Conservation (phyloP, 2,113 vertebrate genomes). For the Eudyptes chrysolophus region DNA sequence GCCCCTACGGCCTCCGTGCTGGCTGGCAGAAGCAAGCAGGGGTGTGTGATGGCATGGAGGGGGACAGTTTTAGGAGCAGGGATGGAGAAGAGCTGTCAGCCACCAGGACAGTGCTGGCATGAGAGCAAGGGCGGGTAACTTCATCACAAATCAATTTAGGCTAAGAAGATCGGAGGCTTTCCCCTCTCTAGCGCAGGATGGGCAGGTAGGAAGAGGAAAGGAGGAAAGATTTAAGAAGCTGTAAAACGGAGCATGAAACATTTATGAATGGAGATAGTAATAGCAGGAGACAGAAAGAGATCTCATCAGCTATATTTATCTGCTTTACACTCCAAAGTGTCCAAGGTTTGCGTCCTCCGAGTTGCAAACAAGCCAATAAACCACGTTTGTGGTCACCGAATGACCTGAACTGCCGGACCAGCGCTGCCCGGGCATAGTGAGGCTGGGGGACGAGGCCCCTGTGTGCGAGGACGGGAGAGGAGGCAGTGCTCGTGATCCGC, state of each 20-base stretch:
- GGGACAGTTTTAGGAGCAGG: not conserved
- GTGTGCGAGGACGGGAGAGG: not conserved
- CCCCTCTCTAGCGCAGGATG: not conserved
- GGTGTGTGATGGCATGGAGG: not conserved
- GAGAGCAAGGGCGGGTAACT: rapidly evolving
- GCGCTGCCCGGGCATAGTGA: rapidly evolving
- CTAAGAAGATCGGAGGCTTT: not conserved
- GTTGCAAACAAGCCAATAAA: not conserved
- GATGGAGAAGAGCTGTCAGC: not conserved
- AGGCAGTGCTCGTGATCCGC: not conserved
- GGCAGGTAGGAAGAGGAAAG: not conserved
- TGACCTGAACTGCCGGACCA: not conserved
- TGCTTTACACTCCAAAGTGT: rapidly evolving
- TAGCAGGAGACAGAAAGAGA: not conserved
- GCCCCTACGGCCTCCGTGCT: not conserved
- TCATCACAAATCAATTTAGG: not conserved
- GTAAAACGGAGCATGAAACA: not conserved
- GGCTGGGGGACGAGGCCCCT: not conserved
- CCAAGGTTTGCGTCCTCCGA: not conserved
- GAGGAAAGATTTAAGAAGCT: not conserved
- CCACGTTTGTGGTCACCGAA: not conserved
- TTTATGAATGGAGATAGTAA: not conserved
- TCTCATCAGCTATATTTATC: not conserved
- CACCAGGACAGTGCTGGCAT: not conserved
- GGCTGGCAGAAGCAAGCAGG: not conserved